Conservation (phyloP, 2,113 vertebrate genomes). For the Pogona vitticeps region DNA sequence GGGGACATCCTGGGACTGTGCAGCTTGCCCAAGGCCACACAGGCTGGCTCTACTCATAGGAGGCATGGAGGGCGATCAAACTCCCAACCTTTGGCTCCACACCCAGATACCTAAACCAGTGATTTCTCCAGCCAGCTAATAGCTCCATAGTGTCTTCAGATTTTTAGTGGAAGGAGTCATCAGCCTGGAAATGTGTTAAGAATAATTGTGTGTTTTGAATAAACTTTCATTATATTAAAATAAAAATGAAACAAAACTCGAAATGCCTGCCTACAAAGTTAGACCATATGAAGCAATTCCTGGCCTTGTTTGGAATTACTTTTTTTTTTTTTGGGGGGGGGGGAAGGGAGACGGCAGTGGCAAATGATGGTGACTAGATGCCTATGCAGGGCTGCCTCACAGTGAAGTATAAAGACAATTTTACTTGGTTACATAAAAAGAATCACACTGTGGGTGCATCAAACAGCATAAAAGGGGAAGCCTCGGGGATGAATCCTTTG, state of each 20-base stretch:
- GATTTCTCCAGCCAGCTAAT: too few relatives aligned
- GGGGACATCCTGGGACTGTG: too few relatives aligned
- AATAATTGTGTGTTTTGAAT: not conserved
- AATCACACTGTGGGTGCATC: not conserved
- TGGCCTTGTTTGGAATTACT: not conserved
- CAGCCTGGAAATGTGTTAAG: too few relatives aligned
- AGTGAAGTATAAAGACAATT: not conserved
- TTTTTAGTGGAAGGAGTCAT: too few relatives aligned
- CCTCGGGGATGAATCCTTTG: not conserved
- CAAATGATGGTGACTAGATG: not conserved
- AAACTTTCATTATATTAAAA: not conserved
- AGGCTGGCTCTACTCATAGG: too few relatives aligned
- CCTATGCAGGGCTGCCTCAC: not conserved
- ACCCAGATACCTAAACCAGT: too few relatives aligned
- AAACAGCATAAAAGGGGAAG: not conserved
- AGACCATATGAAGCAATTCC: not conserved
- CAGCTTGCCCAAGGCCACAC: too few relatives aligned
- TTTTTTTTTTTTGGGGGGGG: too few relatives aligned
- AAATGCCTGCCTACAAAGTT: not conserved
- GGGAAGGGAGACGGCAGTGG: not conserved
- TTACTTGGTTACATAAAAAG: not conserved
- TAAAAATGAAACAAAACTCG: not conserved
- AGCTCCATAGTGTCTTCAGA: too few relatives aligned
- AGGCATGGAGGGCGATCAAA: too few relatives aligned
- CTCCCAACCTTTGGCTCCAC: too few relatives aligned